phyloP scores from a whole-genome alignment of 2,797 vertebrate species.

The Rhinichthys osculus region DNA sequence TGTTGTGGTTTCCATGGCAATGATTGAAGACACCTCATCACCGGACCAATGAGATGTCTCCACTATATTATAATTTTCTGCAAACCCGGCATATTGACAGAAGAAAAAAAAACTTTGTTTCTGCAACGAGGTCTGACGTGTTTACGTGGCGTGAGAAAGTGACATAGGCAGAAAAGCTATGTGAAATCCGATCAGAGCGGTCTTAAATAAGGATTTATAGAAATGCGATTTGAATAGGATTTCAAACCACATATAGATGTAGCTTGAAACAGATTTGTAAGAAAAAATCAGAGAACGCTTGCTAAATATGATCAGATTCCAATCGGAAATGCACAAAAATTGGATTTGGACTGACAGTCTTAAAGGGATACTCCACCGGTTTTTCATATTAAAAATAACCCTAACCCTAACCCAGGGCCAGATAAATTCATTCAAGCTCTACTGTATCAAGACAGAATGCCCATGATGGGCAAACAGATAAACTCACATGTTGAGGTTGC shows the following conservation, averaged over 20 bases:
- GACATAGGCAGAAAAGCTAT: neutral
- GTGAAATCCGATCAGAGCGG: neutral
- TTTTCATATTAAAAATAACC: too few species aligned
- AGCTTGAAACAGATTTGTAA: neutral
- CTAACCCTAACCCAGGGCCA: too few species aligned
- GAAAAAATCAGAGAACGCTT: neutral
- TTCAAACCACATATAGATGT: neutral
- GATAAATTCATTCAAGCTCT: neutral
- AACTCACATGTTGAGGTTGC: slow-evolving; percentile 94
- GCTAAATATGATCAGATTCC: neutral
- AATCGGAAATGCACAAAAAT: neutral
- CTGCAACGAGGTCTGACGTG: neutral
- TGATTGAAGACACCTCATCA: too few species aligned
- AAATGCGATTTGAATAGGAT: neutral
- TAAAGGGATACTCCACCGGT: too few species aligned
- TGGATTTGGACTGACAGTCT: neutral
- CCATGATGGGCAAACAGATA: neutral
- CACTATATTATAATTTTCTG: too few species aligned
- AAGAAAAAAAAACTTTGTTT: neutral
- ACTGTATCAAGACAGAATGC: neutral
- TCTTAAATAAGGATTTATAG: neutral
- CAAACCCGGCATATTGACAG: too few species aligned
- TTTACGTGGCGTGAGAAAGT: neutral
- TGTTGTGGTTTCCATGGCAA: neutral
- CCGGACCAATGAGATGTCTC: too few species aligned